phyloP scores from a whole-genome alignment of 2,797 vertebrate species.

The Lerista edwardsae region DNA sequence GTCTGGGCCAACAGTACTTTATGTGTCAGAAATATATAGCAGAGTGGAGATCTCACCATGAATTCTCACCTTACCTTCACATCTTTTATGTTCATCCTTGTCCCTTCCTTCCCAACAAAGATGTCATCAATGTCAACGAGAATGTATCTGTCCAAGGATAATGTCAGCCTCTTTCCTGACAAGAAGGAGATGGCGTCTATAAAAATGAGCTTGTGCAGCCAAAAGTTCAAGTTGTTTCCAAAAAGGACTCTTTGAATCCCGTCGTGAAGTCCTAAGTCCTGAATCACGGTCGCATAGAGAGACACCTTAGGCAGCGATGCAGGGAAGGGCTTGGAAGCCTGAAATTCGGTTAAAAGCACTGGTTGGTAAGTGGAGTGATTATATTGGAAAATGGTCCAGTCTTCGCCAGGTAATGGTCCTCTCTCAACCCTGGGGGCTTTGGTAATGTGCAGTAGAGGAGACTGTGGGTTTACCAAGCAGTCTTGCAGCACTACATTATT shows the following conservation, averaged over 20 bases:
- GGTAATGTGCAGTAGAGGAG: constrained; percentile 90
- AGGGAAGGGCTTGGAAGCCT: constrained; percentile 68
- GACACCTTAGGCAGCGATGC: constrained; percentile 56
- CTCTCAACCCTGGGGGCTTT: constrained; percentile 84
- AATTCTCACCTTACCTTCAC: constrained; percentile 88
- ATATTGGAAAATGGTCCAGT: constrained; percentile 94
- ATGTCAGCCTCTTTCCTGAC: constrained; percentile 87
- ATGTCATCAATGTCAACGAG: constrained; percentile 98
- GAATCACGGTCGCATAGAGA: constrained; percentile 88
- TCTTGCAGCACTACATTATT: constrained; percentile 91
- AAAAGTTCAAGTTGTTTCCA: constrained; percentile 94
- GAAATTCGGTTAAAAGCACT: constrained; percentile 85
- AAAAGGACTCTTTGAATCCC: constrained; percentile 94
- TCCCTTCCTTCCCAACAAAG: constrained; percentile 98
- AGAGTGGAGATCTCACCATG: neutral
- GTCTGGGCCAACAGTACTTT: neutral
- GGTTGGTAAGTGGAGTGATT: constrained; percentile 96
- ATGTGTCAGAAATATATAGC: accelerated
- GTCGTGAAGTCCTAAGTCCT: constrained; percentile 93
- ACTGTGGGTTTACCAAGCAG: constrained; percentile 89
- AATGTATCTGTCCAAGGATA: constrained; percentile 92
- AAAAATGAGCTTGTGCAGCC: constrained; percentile 94
- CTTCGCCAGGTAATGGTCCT: constrained; percentile 90
- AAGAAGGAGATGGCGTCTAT: constrained; percentile 94
- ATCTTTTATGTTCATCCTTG: constrained; percentile 93